Evolutionary conservation across 2,113 vertebrate genomes (phyloP), one percentile per base, ranked within the genome.

Genomic region (Sminthopsis crassicaudata): DNA sequence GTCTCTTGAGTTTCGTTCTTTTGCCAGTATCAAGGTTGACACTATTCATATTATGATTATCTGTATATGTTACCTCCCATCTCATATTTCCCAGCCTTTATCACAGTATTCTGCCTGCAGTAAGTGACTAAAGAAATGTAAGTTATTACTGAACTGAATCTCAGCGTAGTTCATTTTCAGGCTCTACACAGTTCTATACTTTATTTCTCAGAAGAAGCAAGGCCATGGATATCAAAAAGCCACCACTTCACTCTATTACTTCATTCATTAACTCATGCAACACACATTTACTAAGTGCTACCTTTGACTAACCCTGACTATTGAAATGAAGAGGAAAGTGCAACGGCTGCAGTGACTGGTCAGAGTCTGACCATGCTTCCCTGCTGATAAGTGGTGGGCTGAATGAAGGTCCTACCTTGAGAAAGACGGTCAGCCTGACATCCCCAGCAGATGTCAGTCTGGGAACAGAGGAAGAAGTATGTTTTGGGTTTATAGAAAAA

Each of bases 391-490:
- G 91, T 42, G 46, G 50, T 5, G 12, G 24, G 23, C 27, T 0
- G 96, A 96, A 93, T 97, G 97, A 97, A 96, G 97, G 97, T 96
- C 96, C 96, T 89, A 92, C 95, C 90, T 14, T 0, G 48, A 48
- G 92, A 91, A 89, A 84, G 92, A 57, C 0, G 92, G 96, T 95
- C 98, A 97, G 97, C 51, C 93, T 93, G 91, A 93, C 96, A 92
- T 98, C 95, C 96, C 96, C 97, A 97, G 97, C 97, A 98, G 98
- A 98, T 98, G 98, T 97, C 96, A 90, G 97, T 98, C 97, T 97
- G 97, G 96, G 93, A 98, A 98, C 46, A 46, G 92, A 92, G 55
- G 93, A 97, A 97, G 98, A 98, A 97, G 42, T 93, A 91, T 97
- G 93, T 98, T 98, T 98, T 97, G 98, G 97, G 95, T 97, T 97